phyloP scores from a whole-genome alignment of 2,797 vertebrate genomes.

The Phrynocephalus forsythii region DNA sequence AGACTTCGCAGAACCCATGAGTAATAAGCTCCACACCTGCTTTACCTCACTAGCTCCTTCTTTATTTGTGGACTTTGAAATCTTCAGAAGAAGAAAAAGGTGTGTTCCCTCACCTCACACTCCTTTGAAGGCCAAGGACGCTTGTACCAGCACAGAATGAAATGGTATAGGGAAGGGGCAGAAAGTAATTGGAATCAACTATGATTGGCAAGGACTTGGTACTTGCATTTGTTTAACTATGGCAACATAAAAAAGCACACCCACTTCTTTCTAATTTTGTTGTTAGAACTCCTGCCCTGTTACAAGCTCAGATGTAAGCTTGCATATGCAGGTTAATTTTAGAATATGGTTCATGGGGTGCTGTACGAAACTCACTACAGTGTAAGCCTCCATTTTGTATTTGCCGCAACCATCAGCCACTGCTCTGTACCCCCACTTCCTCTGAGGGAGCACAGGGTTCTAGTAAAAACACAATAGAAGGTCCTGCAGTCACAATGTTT shows the following conservation, averaged over 20 bases:
- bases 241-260: background rate
- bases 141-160: background rate
- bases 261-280: background rate
- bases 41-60: background rate
- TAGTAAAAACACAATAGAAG: background rate
- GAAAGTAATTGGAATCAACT: background rate
- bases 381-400: background rate
- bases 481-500: background rate
- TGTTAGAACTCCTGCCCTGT: background rate
- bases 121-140: background rate
- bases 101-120: background rate
- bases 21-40: too few relatives aligned
- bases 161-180: background rate
- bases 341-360: background rate
- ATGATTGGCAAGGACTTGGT: background rate
- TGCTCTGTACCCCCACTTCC: background rate
- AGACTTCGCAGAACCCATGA: too few relatives aligned
- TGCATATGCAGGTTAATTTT: background rate
- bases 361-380: background rate
- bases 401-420: background rate
- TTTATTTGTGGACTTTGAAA: background rate
- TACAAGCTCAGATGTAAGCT: background rate
- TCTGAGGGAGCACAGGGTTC: background rate
- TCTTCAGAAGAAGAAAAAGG: background rate
- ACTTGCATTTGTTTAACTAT: background rate